These are phyloP conservation scores for Dicycla oo DNA, from an alignment of 2,888 invertebrate species.

Conservation along the genomic window DNA sequence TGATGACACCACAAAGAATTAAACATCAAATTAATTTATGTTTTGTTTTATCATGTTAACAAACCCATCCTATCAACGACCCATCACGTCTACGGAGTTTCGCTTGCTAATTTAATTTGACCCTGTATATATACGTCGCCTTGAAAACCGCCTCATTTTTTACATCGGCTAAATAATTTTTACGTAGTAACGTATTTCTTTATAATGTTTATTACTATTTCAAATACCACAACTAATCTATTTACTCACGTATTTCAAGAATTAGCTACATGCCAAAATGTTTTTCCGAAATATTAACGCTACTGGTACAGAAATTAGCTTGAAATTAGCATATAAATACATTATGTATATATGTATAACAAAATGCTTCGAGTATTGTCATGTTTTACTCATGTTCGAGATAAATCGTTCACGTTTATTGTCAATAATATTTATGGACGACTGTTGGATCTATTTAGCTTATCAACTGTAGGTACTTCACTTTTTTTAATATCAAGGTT, in stretches of 20 bases:
- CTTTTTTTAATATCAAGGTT: not conserved
- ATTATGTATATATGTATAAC: constrained; percentile 1
- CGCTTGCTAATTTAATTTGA: too few species aligned
- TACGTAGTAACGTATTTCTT: not conserved
- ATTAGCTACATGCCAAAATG: not conserved
- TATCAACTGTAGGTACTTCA: not conserved
- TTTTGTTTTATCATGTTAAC: too few species aligned
- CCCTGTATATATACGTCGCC: too few species aligned
- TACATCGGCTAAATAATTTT: too few species aligned
- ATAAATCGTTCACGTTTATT: constrained; percentile 29
- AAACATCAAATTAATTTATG: too few species aligned
- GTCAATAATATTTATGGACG: constrained; percentile 25
- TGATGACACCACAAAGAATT: too few species aligned
- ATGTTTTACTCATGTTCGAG: constrained; percentile 14
- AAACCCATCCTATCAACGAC: too few species aligned
- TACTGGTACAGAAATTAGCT: constrained; percentile 8
- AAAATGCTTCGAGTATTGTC: constrained; percentile 36
- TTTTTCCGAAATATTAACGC: not conserved
- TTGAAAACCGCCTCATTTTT: too few species aligned
- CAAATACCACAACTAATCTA: not conserved
- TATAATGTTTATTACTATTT: not conserved
- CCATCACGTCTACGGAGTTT: too few species aligned
- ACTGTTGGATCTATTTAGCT: not conserved
- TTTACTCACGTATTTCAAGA: constrained; percentile 7
- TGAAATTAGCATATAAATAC: constrained; percentile 6